phyloP scores from a whole-genome alignment of 2,888 invertebrate species.

The Phengaris alcon region DNA sequence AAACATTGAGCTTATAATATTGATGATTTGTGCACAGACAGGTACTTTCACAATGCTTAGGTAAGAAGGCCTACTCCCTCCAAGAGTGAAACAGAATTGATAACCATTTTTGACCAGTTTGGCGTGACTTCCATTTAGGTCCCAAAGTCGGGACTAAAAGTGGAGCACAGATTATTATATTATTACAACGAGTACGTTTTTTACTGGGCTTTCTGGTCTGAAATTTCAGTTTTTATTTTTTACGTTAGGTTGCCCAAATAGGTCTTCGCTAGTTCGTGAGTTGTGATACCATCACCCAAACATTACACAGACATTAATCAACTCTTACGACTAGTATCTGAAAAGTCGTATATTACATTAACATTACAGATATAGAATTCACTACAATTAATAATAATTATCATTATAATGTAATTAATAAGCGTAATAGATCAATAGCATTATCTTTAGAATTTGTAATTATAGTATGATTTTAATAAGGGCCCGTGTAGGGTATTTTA shows the following conservation, averaged over 20 bases:
- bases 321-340: slow-evolving; percentile 39
- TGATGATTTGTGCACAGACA: not conserved
- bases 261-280: not conserved
- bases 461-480: slow-evolving; percentile 20
- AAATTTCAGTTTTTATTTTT: not conserved
- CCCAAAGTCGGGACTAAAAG: too few species aligned
- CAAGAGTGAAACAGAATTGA: too few species aligned
- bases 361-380: slow-evolving; percentile 67
- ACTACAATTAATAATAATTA: slow-evolving; percentile 56
- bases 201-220: too few species aligned
- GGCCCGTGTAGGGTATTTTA: not conserved
- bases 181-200: too few species aligned
- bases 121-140: too few species aligned
- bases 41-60: too few species aligned
- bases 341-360: slow-evolving; percentile 51
- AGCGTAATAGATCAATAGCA: slow-evolving; percentile 79
- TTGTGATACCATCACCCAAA: not conserved
- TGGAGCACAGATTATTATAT: too few species aligned
- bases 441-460: slow-evolving; percentile 55
- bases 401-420: slow-evolving; percentile 72
- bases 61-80: too few species aligned
- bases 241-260: not conserved
- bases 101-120: too few species aligned
- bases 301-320: slow-evolving; percentile 15
- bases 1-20: slow-evolving; percentile 2